Conservation (phyloP, 2,113 vertebrate species). For the Paedocypris sp. region DNA sequence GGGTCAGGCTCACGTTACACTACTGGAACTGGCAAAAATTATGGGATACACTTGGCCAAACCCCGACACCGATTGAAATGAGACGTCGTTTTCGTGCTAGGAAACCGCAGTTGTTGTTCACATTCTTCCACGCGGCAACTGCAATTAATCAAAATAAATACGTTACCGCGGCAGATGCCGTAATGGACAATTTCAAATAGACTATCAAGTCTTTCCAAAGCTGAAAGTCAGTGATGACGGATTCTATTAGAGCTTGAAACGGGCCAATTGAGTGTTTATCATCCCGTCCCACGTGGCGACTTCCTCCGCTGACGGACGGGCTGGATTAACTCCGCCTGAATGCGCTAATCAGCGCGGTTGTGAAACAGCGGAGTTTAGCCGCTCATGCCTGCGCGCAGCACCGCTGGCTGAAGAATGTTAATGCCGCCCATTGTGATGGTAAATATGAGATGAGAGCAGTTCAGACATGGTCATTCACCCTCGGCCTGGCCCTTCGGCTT, state of each 20-base stretch:
- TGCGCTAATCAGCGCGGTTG: constrained; percentile 28
- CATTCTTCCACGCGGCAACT: neutral
- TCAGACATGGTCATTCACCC: constrained; percentile 61
- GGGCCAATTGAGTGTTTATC: neutral
- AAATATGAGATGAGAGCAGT: constrained; percentile 64
- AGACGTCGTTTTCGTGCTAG: no score
- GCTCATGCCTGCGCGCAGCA: constrained; percentile 55
- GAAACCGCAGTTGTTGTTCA: neutral
- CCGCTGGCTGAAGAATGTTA: constrained; percentile 66
- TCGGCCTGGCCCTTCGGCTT: constrained; percentile 43
- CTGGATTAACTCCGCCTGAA: constrained; percentile 26
- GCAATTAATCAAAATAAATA: neutral
- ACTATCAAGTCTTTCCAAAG: constrained; percentile 8
- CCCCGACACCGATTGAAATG: no score
- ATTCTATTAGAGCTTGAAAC: neutral
- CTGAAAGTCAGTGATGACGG: neutral
- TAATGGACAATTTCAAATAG: neutral
- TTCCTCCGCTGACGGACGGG: constrained; percentile 17
- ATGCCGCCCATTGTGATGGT: constrained; percentile 76
- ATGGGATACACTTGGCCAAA: no score
- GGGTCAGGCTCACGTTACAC: neutral
- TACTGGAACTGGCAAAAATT: no score
- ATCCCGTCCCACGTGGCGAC: neutral
- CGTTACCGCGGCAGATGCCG: neutral
- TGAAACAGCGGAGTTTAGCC: constrained; percentile 43